Base-by-base conservation (phyloP, 2,113 vertebrate species). In the Bombycilla garrulus region DNA sequence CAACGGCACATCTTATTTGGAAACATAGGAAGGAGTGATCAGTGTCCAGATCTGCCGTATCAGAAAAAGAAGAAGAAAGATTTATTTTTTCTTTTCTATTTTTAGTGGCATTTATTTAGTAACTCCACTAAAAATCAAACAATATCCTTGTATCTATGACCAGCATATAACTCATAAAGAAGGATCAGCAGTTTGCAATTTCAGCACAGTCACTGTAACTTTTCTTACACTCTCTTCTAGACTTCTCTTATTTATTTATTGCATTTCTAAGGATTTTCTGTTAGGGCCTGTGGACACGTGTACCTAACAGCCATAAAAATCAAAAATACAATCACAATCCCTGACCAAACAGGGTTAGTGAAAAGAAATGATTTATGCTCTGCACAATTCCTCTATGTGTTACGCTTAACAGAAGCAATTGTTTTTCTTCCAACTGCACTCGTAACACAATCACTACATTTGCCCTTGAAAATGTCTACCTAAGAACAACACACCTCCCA, bases 291-390 rank as follows among this genome's bases (percentile, higher is more conserved):
- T 9, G 20, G 57, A 81, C 57, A 65, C 0, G 0, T 72, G 81
- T 72, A 69, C 8, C 1, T 77, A 95, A 73, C 62, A 94, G 74
- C 66, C 84, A 56, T 65, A 91, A 89, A 91, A 94, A 90, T 82
- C 74, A 80, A 70, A 90, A 77, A 54, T 10, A 29, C 44, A 56
- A 73, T 82, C 1, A 3, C 73, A 53, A 36, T 35, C 47, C 73
- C 85, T 70, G 74, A 73, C 57, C 93, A 96, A 97, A 95, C 58
- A 60, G 90, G 88, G 90, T 91, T 78, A 97, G 95, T 90, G 92
- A 95, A 92, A 86, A 88, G 42, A 96, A 96, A 86, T 93, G 84
- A 90, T 81, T 79, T 93, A 65, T 65, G 42, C 78, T 94, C 83
- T 91, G 50, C n/a, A 58, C 56, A 65, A 88, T 84, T 38, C 67